Percentiles rank a stretch among this genome's conserved stretches.
phyloP scores from a whole-genome alignment of 2,797 vertebrate genomes.

The Gallinago nigripennis region DNA sequence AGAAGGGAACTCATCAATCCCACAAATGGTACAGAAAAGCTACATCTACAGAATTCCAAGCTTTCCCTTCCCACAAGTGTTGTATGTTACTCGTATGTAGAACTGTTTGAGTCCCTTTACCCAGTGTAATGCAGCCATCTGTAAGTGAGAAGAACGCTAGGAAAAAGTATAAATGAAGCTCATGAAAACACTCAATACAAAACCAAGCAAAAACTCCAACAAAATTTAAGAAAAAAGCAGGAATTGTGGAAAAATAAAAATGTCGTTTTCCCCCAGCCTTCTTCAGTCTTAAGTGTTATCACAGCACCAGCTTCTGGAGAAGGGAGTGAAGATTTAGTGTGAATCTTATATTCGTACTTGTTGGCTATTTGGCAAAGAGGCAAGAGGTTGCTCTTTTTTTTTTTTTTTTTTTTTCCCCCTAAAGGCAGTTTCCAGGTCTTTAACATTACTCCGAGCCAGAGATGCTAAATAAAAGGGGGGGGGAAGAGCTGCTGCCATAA shows the following conservation, averaged over 20 bases:
- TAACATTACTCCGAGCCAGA: not conserved
- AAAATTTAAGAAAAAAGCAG: not conserved
- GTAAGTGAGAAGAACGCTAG: not conserved
- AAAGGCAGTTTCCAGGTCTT: not conserved
- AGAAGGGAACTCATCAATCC: not conserved
- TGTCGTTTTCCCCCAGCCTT: not conserved
- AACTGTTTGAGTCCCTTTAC: not conserved
- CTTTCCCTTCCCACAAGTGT: not conserved
- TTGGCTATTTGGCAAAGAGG: slow-evolving; percentile 17
- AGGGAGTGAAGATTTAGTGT: not conserved
- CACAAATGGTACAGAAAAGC: not conserved
- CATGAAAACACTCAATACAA: not conserved
- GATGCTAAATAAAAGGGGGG: not conserved
- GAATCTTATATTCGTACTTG: not conserved
- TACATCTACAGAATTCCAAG: not conserved
- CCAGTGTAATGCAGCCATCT: not conserved
- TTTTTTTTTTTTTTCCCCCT: not conserved
- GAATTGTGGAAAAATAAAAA: not conserved
- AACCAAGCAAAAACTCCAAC: not conserved
- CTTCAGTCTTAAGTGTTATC: not conserved
- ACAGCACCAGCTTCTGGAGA: slow-evolving; percentile 56
- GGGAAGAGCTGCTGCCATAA: slow-evolving; percentile 48
- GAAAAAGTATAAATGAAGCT: not conserved
- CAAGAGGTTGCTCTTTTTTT: not conserved
- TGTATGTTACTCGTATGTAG: not conserved